phyloP scores from a whole-genome alignment of 2,113 vertebrate genomes.

The Neogale vison region DNA sequence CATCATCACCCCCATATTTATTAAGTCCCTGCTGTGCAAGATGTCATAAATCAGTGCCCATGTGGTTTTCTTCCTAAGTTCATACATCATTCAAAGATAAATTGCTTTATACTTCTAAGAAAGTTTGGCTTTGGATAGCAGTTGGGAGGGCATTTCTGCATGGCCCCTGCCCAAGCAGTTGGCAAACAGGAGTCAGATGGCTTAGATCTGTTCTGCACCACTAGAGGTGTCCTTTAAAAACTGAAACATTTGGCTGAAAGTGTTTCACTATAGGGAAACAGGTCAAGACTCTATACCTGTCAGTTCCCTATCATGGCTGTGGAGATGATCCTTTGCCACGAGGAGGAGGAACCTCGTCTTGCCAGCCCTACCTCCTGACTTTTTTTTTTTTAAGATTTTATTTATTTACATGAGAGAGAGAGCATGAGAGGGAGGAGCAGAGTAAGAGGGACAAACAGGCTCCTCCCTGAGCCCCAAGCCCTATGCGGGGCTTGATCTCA shows the following conservation, averaged over 20 bases:
- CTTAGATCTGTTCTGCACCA: no score
- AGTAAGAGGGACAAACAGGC: not conserved
- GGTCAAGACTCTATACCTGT: not conserved
- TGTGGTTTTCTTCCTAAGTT: not conserved
- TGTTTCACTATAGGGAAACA: not conserved
- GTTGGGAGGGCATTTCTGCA: not conserved
- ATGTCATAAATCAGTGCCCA: not conserved
- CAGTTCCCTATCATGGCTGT: not conserved
- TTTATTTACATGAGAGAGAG: not conserved
- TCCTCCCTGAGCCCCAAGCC: not conserved
- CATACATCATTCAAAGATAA: not conserved
- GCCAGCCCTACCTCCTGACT: accelerated
- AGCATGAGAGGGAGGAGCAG: not conserved
- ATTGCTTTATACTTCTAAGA: not conserved
- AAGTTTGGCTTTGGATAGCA: not conserved
- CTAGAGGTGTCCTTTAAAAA: not conserved
- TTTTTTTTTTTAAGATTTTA: not conserved
- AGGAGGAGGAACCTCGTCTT: not conserved
- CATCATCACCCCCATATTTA: not conserved
- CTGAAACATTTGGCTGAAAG: not conserved
- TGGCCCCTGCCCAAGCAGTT: not conserved
- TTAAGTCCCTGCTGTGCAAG: conserved; percentile 9
- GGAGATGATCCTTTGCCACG: no score
- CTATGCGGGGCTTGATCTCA: not conserved
- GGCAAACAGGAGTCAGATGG: not conserved